A percentile compares a stretch with the other conserved stretches of the same genome.
phyloP scores from a whole-genome alignment of 2,113 vertebrate species.

The Sylvia atricapilla region DNA sequence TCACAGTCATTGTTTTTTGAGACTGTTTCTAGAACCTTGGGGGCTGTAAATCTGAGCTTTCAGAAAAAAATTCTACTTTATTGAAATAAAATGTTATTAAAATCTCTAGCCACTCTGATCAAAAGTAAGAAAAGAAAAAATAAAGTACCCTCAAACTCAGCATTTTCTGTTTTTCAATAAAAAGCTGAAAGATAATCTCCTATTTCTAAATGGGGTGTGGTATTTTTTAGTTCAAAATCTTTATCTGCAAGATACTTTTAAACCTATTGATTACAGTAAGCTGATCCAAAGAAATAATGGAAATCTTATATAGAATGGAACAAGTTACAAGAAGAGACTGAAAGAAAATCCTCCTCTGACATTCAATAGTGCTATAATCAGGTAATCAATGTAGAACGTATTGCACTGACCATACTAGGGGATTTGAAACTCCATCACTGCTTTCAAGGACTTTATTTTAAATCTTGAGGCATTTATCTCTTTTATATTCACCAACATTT shows the following conservation, averaged over 20 bases:
- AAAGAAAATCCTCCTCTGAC: not conserved
- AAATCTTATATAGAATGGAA: not conserved
- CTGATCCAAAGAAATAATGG: not conserved
- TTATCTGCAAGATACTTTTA: not conserved
- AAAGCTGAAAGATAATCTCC: not conserved
- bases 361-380: not conserved
- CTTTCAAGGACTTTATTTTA: not conserved
- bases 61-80: not conserved
- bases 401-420: not conserved
- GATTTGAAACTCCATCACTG: not conserved
- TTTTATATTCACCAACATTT: not conserved
- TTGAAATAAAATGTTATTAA: not conserved
- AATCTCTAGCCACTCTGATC: not conserved
- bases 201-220: not conserved
- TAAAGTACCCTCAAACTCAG: rapidly evolving
- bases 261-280: not conserved
- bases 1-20: not conserved
- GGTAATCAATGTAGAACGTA: constrained; percentile 4
- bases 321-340: not conserved
- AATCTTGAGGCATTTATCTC: not conserved
- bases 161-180: not conserved
- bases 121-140: not conserved
- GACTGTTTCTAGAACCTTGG: not conserved
- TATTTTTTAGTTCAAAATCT: not conserved
- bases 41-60: not conserved